phyloP scores from a whole-genome alignment of 2,113 vertebrate genomes.

The Cyprinus carpio region DNA sequence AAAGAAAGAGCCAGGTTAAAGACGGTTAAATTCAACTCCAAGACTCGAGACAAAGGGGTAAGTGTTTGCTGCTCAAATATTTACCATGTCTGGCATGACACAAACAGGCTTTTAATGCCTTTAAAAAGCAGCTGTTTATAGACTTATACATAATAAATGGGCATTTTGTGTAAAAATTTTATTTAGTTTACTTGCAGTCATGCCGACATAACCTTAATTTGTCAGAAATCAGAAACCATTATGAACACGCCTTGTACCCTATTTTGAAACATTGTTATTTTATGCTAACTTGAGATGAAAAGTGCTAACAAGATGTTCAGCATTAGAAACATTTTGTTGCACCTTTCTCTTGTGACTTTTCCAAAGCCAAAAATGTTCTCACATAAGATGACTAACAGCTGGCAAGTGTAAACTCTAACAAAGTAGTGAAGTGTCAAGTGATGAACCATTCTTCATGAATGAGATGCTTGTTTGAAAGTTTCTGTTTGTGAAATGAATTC shows the following conservation, averaged over 20 bases:
- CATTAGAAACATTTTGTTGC: conserved; percentile 18
- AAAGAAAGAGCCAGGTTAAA: conserved; percentile 94
- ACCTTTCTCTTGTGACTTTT: conserved; percentile 16
- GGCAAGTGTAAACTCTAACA: conserved; percentile 28
- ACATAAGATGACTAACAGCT: conserved; percentile 30
- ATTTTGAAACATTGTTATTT: conserved; percentile 16
- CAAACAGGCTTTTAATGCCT: conserved; percentile 2
- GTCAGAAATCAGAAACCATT: background rate
- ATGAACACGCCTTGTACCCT: background rate
- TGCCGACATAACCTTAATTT: background rate
- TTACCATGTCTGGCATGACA: background rate
- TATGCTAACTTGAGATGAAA: conserved; percentile 33
- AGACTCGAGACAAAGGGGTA: conserved; percentile 93
- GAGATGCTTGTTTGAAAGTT: conserved; percentile 8
- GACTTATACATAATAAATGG: conserved; percentile 1
- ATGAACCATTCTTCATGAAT: conserved; percentile 15
- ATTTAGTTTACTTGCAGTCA: background rate
- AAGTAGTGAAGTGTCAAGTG: background rate
- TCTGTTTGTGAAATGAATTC: background rate
- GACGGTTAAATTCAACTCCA: conserved; percentile 89
- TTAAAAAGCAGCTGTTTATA: background rate
- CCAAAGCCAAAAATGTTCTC: conserved; percentile 41
- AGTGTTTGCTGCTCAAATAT: conserved; percentile 66
- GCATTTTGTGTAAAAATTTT: background rate
- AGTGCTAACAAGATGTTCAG: conserved; percentile 28